Base-by-base conservation (phyloP, 2,797 vertebrate species). In the Sphenodon punctatus region DNA sequence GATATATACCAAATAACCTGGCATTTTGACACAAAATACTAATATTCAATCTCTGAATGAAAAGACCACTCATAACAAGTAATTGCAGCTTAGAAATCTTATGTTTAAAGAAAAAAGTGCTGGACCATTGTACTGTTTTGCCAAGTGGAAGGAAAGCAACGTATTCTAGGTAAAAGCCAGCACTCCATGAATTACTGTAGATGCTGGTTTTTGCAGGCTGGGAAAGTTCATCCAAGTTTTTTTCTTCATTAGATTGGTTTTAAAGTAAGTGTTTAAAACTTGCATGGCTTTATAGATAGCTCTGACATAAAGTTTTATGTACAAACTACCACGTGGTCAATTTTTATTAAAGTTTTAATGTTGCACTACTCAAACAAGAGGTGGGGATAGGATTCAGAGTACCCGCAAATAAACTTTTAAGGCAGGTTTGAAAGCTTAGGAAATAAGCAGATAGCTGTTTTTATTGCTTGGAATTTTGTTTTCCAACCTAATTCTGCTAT, bases 41-140 rank as follows among this genome's bases (percentile, higher is more conserved):
- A 89, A 91, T 85, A 84, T 88, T 90, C 84, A 77, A 56, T 93
- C 88, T 86, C 78, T 82, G 91, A 90, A 94, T 94, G 91, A 85
- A 86, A 75, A 88, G 93, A 92, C 89, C 89, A 91, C 84, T 85
- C 84, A 71, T 45, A 61, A 85, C 82, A 92, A 88, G 75, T 85
- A 92, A 93, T 90, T 87, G 90, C 88, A 91, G 90, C 94, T 92
- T 93, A 89, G 91, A 91, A 88, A 89, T 88, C 92, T 64, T n/a
- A n/a, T n/a, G n/a, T n/a, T n/a, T n/a, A n/a, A n/a, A n/a, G n/a
- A n/a, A n/a, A n/a, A n/a, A n/a, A n/a, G n/a, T n/a, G n/a, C n/a
- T n/a, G n/a, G n/a, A n/a, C n/a, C n/a, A 69, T 79, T 85, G 85
- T 10, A 8, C 48, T 87, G 43, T 60, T 88, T 73, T 85, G 84